phyloP scores from a whole-genome alignment of 2,113 vertebrate genomes.

The Malurus alboscapulatus region DNA sequence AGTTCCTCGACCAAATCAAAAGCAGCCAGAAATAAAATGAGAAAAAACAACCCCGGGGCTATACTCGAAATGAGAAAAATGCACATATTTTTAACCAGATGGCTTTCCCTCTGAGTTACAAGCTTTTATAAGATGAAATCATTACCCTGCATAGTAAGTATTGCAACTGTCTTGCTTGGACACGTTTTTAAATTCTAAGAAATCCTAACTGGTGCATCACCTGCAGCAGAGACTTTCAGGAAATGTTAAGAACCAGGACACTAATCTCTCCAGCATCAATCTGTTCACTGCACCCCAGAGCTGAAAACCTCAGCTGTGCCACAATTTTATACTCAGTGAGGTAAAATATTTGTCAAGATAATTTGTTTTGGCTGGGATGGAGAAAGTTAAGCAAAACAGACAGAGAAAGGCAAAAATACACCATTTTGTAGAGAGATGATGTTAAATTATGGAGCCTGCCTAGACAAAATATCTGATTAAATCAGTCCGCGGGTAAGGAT shows the following conservation, averaged over 20 bases:
- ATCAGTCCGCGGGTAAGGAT: background rate
- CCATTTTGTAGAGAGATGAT: background rate
- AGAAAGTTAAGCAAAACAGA: background rate
- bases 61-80: background rate
- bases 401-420: background rate
- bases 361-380: background rate
- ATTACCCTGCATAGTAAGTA: background rate
- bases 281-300: background rate
- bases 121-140: background rate
- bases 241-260: background rate
- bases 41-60: background rate
- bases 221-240: background rate
- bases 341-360: background rate
- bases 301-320: background rate
- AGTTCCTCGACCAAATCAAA: background rate
- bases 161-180: background rate
- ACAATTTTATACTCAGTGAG: background rate
- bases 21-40: constrained; percentile 24
- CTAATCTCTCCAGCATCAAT: background rate
- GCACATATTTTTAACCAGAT: constrained; percentile 3
- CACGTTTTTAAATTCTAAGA: background rate
- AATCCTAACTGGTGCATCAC: background rate
- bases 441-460: background rate
- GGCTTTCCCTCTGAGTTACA: background rate
- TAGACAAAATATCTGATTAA: background rate